Conservation (phyloP, 2,797 vertebrate genomes). For the Clarias platycephalus region DNA sequence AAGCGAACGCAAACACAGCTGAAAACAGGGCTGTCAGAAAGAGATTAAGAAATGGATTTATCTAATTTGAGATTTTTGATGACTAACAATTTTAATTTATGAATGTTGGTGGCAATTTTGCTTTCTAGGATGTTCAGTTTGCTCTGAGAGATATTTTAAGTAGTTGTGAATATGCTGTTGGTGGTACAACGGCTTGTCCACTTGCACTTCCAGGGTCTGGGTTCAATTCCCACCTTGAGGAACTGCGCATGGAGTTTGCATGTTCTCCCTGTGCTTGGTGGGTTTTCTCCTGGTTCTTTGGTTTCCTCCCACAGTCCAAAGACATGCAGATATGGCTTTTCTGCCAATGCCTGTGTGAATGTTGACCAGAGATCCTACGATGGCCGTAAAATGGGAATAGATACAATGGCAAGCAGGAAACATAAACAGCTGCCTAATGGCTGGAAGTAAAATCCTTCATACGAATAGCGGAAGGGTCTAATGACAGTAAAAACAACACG, state of each 20-base stretch:
- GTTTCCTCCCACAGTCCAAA: too few relatives aligned
- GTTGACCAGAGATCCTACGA: too few relatives aligned
- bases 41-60: conserved; percentile 1
- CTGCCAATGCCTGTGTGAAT: too few relatives aligned
- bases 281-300: too few relatives aligned
- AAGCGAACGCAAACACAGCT: not conserved
- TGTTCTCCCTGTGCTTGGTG: too few relatives aligned
- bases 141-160: not conserved
- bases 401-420: not conserved
- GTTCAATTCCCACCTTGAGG: too few relatives aligned
- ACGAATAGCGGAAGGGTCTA: not conserved
- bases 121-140: not conserved
- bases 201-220: too few relatives aligned
- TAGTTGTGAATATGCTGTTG: not conserved
- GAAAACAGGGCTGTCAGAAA: not conserved
- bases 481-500: not conserved
- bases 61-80: not conserved
- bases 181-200: not conserved
- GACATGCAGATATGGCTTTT: too few relatives aligned
- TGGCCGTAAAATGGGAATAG: too few relatives aligned
- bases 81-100: not conserved
- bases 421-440: not conserved
- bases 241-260: too few relatives aligned
- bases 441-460: not conserved
- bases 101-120: not conserved